Conservation (phyloP, 2,888 invertebrate genomes). For the Mechanitis messenoides region DNA sequence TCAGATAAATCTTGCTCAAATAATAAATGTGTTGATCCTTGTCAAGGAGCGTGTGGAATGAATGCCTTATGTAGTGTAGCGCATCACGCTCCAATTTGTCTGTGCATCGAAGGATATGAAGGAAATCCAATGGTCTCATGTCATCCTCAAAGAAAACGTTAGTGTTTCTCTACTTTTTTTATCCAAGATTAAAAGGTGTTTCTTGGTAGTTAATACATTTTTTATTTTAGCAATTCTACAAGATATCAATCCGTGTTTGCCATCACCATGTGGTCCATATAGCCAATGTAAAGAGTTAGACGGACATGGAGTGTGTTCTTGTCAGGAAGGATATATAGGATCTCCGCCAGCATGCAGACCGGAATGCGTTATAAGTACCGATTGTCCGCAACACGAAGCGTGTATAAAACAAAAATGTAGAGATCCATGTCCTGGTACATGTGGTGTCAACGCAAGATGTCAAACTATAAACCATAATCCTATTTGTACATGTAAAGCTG, state of each 20-base stretch:
- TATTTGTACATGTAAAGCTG: slow-evolving; percentile 85
- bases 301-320: slow-evolving; percentile 87
- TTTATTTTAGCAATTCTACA: slow-evolving; percentile 57
- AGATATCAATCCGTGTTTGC: slow-evolving; percentile 80
- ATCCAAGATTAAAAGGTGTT: slow-evolving; percentile 11
- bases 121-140: slow-evolving; percentile 84
- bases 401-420: slow-evolving; percentile 84
- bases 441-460: slow-evolving; percentile 84
- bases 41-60: slow-evolving; percentile 87
- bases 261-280: slow-evolving; percentile 87
- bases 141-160: slow-evolving; percentile 61
- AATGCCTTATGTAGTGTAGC: slow-evolving; percentile 87
- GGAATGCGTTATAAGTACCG: slow-evolving; percentile 86
- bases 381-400: slow-evolving; percentile 83
- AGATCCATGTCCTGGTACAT: slow-evolving; percentile 86
- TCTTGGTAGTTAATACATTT: neutral
- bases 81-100: slow-evolving; percentile 89
- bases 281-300: slow-evolving; percentile 84
- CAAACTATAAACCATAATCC: slow-evolving; percentile 87
- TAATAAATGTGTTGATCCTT: slow-evolving; percentile 90
- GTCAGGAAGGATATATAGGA: slow-evolving; percentile 84
- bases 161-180: slow-evolving; percentile 38
- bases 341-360: slow-evolving; percentile 86
- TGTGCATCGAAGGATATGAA: slow-evolving; percentile 85
- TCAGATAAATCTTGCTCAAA: slow-evolving; percentile 86